Evolutionary conservation across 2,113 vertebrate species (phyloP), one percentile per base, ranked within the genome.

Genomic region (Nothoprocta pentlandii): DNA sequence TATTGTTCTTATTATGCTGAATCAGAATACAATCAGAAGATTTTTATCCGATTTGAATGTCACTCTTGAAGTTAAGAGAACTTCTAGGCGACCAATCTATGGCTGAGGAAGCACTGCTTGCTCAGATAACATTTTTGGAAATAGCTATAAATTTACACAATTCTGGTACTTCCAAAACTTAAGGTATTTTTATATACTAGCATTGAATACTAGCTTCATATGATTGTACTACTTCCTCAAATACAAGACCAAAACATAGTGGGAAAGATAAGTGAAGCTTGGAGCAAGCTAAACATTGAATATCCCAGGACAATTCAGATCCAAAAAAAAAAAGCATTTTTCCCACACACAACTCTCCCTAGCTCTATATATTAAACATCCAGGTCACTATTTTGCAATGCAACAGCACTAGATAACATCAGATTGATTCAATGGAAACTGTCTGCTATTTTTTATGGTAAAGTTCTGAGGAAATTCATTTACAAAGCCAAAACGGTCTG

Each of bases 51-150:
- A 44, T 86, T 75, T 39, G 39, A 92, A 44, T 44, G 20, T n/a
- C 61, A 77, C n/a, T 90, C 47, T 14, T 78, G 82, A 94, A 89
- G 12, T 32, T 78, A 84, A 66, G 15, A 17, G 39, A 19, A 39
- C 14, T 61, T 69, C 34, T 28, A 51, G 12, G 28, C 85, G 67
- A 76, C 41, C 53, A 76, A 20, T 71, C 44, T 89, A 39, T 53
- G 64, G 75, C 34, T 80, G 47, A 92, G 87, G 71, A 78, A 80
- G 51, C 62, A 53, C 54, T 82, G 75, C 34, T 85, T 59, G 15
- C 82, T 80, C 80, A 89, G 66, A 63, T 95, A 85, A 78, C 74
- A 73, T 83, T 70, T 87, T 20, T 56, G 75, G 81, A 89, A 86
- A 56, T 26, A 89, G 56, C 14, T 92, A 62, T 39, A 87, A 81